phyloP scores from a whole-genome alignment of 2,888 invertebrate genomes.

The Noctuana brunneofusca region DNA sequence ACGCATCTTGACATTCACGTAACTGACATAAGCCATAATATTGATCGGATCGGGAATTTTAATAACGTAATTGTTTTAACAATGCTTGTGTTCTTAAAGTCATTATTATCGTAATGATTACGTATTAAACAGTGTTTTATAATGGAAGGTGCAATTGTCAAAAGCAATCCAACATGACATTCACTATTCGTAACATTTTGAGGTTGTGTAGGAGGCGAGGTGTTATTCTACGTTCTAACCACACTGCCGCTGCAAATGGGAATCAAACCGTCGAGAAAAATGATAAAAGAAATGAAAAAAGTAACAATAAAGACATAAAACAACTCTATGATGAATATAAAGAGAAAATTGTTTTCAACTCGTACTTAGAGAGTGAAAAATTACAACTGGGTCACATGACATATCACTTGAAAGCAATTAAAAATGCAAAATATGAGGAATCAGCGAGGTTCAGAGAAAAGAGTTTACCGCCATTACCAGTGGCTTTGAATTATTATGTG shows the following conservation, averaged over 20 bases:
- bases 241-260: conserved; percentile 46
- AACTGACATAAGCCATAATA: neutral
- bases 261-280: conserved; percentile 39
- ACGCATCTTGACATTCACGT: conserved; percentile 16
- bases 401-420: conserved; percentile 60
- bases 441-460: conserved; percentile 49
- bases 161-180: conserved; percentile 50
- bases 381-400: conserved; percentile 63
- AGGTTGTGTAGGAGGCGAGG: conserved; percentile 68
- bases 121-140: neutral
- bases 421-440: conserved; percentile 52
- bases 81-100: neutral
- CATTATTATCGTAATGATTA: neutral
- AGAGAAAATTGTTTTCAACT: conserved; percentile 71
- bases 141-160: neutral
- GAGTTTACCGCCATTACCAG: conserved; percentile 72
- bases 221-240: conserved; percentile 51
- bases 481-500: conserved; percentile 77
- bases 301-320: conserved; percentile 51
- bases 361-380: conserved; percentile 70
- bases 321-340: conserved; percentile 57
- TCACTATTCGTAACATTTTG: conserved; percentile 59
- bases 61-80: conserved; percentile 5
- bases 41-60: neutral
- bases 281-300: conserved; percentile 40